Base-by-base conservation (phyloP, 2,888 invertebrate species). In the Yponomeuta plumbellus region DNA sequence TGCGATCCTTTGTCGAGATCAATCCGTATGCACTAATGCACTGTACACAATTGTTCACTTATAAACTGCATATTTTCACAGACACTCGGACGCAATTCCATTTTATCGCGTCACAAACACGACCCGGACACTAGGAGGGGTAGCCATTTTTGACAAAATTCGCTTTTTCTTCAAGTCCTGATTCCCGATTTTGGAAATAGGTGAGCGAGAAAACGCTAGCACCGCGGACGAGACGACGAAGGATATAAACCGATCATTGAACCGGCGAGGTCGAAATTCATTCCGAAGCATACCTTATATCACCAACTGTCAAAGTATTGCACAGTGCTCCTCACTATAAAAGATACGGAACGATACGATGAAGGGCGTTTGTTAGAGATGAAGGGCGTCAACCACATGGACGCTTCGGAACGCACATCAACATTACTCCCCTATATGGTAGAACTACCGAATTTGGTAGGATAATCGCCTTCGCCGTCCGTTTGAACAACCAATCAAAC, bases 61-160 rank as follows among this genome's bases (percentile, higher is more conserved):
- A 85, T 72, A 85, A 87, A 86, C 81, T 83, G 83, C 89, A 89
- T 86, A 78, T 84, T 89, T 82, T 82, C 87, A 86, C 85, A 82
- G 72, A 82, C 81, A 84, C 84, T 78, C 80, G 77, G 72, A 70
- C 71, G 80, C 85, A 88, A 85, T 84, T 84, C 83, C 76, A 72
- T 78, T 80, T 83, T 86, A 88, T 76, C 76, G 83, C 81, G 80
- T 81, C 69, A 75, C 75, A 74, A 76, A 80, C 74, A 84, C 82
- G 80, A 80, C 84, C 79, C 78, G 80, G 74, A 80, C 75, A 77
- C 80, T 80, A 72, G 72, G 72, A 73, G 76, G 75, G 84, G 89
- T 86, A 81, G 89, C 91, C 90, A 91, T 91, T 88, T 91, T 90
- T 86, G 84, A 80, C 81, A 84, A 88, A 88, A 84, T 84, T 80